Evolutionary conservation across 2,888 invertebrate species (phyloP), one percentile per base, ranked within the genome.

Genomic region (Portevinia maculata): DNA sequence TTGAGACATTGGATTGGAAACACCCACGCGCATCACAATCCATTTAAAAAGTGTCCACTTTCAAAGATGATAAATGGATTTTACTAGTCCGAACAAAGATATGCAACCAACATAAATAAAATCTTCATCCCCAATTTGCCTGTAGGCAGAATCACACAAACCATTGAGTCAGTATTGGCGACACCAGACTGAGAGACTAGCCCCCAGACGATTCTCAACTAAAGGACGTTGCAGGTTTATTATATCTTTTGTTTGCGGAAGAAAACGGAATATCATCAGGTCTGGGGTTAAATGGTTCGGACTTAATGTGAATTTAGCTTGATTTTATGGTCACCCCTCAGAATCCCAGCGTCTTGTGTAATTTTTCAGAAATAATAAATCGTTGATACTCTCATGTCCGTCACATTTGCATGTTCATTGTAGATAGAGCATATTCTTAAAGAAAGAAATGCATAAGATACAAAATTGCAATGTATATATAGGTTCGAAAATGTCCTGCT

Each of bases 91-190:
- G 8, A 60, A 65, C 46, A 70, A 81, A 41, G 39, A 55, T 17
- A 59, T 50, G 52, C 71, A 71, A 60, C 60, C 71, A 71, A 60
- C 60, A 60, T 71, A 83, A 71, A 79, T 79, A 74, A 79, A 69
- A 67, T 65, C 60, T 32, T 62, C 75, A 59, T 70, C 55, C 79
- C 62, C 67, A 69, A 62, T 79, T 79, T 57, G 74, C 67, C 67
- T 62, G 39, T 44, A 21, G 30, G 41, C 9, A 24, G 2, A 41
- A 1, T 37, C 15, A 37, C 15, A 24, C 13, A 39, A n/a, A 13
- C 15, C 50, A 8, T 48, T 34, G 19, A 21, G n/a, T n/a, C 1
- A 53, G n/a, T 21, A 28, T 39, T 55, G 81, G 75, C 52, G 81
- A 57, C 70, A 59, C 9, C 37, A 13, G 34, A 44, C 32, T 32